These are phyloP conservation scores for Spermophilus dauricus DNA, from an alignment of 2,113 vertebrate genomes.

Conservation along the genomic window DNA sequence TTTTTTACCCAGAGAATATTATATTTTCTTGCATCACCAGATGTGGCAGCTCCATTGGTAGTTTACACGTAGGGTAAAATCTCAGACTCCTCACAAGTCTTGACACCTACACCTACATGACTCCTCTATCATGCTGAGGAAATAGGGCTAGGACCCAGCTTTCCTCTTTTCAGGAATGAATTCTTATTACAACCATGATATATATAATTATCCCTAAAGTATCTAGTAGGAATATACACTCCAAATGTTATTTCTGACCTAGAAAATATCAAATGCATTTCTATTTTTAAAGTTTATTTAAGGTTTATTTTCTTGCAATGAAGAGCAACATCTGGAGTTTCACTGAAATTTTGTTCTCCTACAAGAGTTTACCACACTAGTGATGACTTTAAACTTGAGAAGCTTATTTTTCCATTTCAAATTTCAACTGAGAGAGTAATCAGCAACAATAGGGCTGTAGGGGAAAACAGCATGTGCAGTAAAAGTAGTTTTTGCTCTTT, in stretches of 20 bases:
- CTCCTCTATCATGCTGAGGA: neutral
- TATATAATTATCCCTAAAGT: neutral
- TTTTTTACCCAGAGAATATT: neutral
- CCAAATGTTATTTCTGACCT: neutral
- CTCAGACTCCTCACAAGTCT: neutral
- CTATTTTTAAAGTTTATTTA: neutral
- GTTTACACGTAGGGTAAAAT: neutral
- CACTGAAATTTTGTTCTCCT: neutral
- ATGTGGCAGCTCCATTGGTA: neutral
- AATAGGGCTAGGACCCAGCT: neutral
- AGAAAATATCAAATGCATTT: neutral
- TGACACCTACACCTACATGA: neutral
- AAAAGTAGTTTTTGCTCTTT: conserved; percentile 56
- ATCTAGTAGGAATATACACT: neutral
- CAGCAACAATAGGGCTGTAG: conserved; percentile 44
- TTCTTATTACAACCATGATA: neutral
- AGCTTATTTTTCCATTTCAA: conserved; percentile 65
- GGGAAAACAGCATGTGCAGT: conserved; percentile 54
- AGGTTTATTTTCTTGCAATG: neutral
- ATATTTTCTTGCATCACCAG: neutral
- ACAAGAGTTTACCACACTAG: neutral
- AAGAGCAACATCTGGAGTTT: neutral
- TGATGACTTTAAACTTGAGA: conserved; percentile 3
- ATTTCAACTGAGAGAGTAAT: conserved; percentile 66
- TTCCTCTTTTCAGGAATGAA: neutral